Evolutionary conservation across 2,113 vertebrate genomes (phyloP).

Genomic region (Arothron firmamentum): DNA sequence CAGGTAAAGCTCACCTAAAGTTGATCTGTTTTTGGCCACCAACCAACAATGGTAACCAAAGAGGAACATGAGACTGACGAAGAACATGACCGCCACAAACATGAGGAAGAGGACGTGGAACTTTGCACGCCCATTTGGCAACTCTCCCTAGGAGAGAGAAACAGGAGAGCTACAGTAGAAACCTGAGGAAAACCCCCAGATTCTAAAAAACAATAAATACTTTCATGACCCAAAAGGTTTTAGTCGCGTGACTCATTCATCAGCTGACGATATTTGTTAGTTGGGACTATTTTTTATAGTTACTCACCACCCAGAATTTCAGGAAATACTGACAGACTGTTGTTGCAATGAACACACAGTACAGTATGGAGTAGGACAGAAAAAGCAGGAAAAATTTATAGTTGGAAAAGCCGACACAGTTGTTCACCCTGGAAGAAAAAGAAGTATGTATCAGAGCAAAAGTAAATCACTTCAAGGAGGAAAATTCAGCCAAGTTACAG

Average conservation of each 20-base stretch:
- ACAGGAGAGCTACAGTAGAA: conserved; percentile 17
- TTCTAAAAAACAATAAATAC: not conserved
- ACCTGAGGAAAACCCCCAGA: conserved; percentile 10
- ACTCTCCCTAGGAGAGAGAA: conserved; percentile 78
- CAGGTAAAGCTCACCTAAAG: conserved; percentile 82
- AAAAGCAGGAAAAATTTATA: conserved; percentile 99
- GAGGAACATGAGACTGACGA: conserved; percentile 94
- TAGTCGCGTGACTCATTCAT: not conserved
- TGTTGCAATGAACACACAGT: conserved; percentile 89
- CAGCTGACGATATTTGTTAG: not conserved
- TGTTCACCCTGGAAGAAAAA: conserved; percentile 89
- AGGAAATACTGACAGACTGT: conserved; percentile 96
- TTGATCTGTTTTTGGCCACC: conserved; percentile 92
- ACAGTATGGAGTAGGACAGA: conserved; percentile 92
- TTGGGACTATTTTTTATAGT: not conserved
- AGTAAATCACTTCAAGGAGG: not conserved
- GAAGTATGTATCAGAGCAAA: conserved; percentile 7
- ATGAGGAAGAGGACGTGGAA: conserved; percentile 96
- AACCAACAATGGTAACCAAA: conserved; percentile 98
- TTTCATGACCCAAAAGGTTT: not conserved
- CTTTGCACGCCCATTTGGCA: conserved; percentile 86
- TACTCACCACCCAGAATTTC: conserved; percentile 96
- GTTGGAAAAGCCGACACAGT: conserved; percentile 98
- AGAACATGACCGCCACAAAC: conserved; percentile 97
- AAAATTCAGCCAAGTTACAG: conserved; percentile 7